Conservation (phyloP, 2,888 invertebrate genomes). For the Leptinotarsa rubiginosa region DNA sequence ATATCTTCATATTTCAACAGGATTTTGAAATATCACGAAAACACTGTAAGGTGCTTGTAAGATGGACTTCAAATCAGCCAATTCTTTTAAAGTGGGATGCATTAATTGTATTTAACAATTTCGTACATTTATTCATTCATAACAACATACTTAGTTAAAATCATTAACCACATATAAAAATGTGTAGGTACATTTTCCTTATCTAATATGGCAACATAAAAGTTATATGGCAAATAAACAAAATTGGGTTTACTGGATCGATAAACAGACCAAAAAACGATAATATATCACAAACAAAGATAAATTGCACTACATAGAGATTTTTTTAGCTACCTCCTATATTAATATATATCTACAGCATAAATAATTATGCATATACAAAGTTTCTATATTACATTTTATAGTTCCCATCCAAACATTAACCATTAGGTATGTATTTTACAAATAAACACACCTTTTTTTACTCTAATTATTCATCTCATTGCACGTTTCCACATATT, state of each 20-base stretch:
- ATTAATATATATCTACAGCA: too few species aligned
- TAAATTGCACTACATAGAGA: background rate
- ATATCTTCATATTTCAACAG: too few species aligned
- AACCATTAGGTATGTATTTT: background rate
- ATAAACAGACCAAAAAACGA: background rate
- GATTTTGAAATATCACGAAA: too few species aligned
- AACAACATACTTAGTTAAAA: background rate
- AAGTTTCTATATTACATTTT: too few species aligned
- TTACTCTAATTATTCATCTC: background rate
- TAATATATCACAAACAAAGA: slow-evolving; percentile 10
- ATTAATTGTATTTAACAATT: background rate
- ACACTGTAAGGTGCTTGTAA: too few species aligned
- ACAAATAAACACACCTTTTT: background rate
- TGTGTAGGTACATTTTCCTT: background rate
- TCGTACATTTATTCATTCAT: background rate
- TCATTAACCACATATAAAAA: background rate
- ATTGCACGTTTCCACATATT: too few species aligned
- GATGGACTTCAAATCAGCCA: background rate
- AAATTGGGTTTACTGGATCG: background rate
- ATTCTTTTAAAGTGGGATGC: background rate
- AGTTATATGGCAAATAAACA: slow-evolving; percentile 11
- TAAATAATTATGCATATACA: too few species aligned
- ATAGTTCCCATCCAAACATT: too few species aligned
- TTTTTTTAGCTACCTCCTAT: background rate
- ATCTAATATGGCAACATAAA: slow-evolving; percentile 19